Conservation (phyloP, 2,113 vertebrate species). For the Isurus oxyrinchus region DNA sequence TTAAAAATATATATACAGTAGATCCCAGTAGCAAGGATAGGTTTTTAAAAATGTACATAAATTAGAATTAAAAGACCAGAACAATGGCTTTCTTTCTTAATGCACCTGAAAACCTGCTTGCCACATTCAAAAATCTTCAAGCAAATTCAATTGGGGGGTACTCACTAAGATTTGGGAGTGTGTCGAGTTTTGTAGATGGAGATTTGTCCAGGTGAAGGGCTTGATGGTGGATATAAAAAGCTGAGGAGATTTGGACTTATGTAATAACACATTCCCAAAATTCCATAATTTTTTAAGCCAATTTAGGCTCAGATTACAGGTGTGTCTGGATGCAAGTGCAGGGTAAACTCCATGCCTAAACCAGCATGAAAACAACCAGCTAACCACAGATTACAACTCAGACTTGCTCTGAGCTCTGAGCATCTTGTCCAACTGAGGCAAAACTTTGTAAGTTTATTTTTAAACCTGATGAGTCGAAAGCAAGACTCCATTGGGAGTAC, state of each 20-base stretch:
- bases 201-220: neutral
- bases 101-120: too few species aligned
- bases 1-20: too few species aligned
- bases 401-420: neutral
- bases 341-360: neutral
- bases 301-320: neutral
- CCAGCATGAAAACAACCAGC: neutral
- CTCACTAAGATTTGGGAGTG: neutral
- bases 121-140: neutral
- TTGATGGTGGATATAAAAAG: neutral
- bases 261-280: neutral
- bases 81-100: too few species aligned
- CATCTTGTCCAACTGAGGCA: neutral
- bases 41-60: too few species aligned
- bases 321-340: neutral
- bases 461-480: neutral
- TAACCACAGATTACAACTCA: neutral
- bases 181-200: neutral
- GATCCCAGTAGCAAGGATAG: too few species aligned
- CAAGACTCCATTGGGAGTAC: neutral
- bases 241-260: neutral
- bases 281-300: neutral
- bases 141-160: neutral
- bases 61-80: too few species aligned
- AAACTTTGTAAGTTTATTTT: neutral